phyloP scores from a whole-genome alignment of 1,140 invertebrate genomes.

The Rhopalosiphum padi region DNA sequence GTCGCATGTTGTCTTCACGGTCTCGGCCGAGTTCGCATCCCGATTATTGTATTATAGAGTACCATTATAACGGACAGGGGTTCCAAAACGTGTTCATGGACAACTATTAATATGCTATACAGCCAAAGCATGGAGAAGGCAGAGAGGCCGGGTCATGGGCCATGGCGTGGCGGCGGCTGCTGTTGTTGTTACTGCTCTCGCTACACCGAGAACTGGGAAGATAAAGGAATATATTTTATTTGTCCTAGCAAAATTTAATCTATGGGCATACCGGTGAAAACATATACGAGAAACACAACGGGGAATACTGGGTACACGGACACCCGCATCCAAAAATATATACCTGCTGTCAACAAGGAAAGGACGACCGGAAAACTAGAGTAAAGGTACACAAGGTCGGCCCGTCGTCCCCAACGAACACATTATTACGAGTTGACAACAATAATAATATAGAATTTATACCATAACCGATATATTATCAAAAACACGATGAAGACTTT shows the following conservation, averaged over 20 bases:
- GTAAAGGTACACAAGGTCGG: background rate
- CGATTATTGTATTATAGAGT: conserved; percentile 31
- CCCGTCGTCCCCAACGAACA: background rate
- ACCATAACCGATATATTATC: background rate
- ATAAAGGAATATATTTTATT: background rate
- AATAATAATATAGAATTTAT: background rate
- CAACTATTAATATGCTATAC: background rate
- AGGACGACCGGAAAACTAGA: conserved; percentile 37
- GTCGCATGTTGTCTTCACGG: conserved; percentile 30
- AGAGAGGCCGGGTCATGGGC: conserved; percentile 7
- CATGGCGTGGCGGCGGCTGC: background rate
- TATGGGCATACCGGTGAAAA: background rate
- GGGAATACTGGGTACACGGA: background rate
- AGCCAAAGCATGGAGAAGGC: background rate
- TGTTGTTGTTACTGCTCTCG: background rate
- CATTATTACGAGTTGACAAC: background rate
- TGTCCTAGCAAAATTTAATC: background rate
- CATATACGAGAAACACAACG: background rate
- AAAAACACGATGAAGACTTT: background rate
- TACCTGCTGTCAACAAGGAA: background rate
- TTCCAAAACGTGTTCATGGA: conserved; percentile 21
- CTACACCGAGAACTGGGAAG: background rate
- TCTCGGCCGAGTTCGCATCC: conserved; percentile 48
- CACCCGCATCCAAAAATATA: background rate
- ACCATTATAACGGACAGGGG: conserved; percentile 27